Evolutionary conservation across 2,888 invertebrate genomes (phyloP), one percentile per base, ranked within the genome.

Genomic region (Helicoverpa assulta): DNA sequence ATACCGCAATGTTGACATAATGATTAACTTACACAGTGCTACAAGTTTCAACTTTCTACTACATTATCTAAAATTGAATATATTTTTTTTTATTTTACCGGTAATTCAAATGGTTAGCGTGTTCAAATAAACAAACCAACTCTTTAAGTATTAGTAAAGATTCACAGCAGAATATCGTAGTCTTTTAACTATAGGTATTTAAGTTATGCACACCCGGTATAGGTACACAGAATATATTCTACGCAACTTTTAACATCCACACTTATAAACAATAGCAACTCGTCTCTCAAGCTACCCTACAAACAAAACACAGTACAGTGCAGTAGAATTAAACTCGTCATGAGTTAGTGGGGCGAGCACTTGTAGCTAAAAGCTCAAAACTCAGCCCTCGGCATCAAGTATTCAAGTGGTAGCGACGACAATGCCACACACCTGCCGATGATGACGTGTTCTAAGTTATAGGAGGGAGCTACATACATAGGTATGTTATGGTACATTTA

Each of bases 401-500:
- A 94, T 95, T 94, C 94, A 91, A 94, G 93, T 91, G 90, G 89
- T 88, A 89, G 84, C 84, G 84, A 89, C 90, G 92, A 94, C 94
- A 92, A 94, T 94, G 88, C 89, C 80, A 90, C 89, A 90, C 95
- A 95, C 95, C 95, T 95, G 95, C 87, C 90, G 86, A 84, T 67
- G 56, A 26, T 54, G 70, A 47, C 63, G 5, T 82, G 88, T n/a
- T n/a, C n/a, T n/a, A n/a, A 88, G 83, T n/a, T 2, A 83, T 6
- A 70, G 82, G 82, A 67, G 10, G 5, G 2, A 4, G 10, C 0
- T 26, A 21, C 1, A 2, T 21, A n/a, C n/a, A n/a, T n/a, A n/a
- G n/a, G n/a, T 19, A 40, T 18, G 33, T 50, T 70, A 16, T n/a
- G 7, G 14, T 14, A 14, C 40, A 40, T 40, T n/a, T n/a, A n/a